phyloP scores from a whole-genome alignment of 2,797 vertebrate species.

The Echiichthys vipera region DNA sequence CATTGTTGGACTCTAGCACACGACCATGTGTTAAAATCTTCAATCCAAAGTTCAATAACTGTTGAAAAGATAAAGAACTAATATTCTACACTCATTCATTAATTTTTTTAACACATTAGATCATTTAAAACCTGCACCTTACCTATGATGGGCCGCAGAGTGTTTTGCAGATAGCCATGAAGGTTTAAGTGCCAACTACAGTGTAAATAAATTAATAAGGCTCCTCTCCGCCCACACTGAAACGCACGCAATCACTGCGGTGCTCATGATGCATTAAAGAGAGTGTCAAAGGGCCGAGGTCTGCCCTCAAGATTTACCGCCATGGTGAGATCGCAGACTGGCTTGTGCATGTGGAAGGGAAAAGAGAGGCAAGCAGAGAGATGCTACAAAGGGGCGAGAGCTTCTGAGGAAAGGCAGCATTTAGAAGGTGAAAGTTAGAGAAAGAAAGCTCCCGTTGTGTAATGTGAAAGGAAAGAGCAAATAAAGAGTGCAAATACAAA shows the following conservation, averaged over 20 bases:
- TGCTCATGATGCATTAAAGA: slow-evolving; percentile 72
- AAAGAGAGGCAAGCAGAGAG: slow-evolving; percentile 24
- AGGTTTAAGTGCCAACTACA: slow-evolving; percentile 69
- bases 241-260: slow-evolving; percentile 43
- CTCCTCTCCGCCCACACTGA: slow-evolving; percentile 51
- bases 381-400: slow-evolving; percentile 5
- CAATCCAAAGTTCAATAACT: slow-evolving; percentile 5
- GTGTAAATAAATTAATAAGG: slow-evolving; percentile 73
- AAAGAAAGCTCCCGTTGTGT: background rate
- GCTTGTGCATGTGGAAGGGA: slow-evolving; percentile 37
- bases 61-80: background rate
- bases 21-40: background rate
- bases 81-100: background rate
- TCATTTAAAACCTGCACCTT: slow-evolving; percentile 53
- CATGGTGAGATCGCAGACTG: slow-evolving; percentile 35
- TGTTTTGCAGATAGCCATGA: slow-evolving; percentile 46
- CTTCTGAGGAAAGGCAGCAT: slow-evolving; percentile 19
- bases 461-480: background rate
- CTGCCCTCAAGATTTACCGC: slow-evolving; percentile 68
- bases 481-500: slow-evolving; percentile 8
- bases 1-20: no score
- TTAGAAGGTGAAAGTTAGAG: background rate
- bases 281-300: slow-evolving; percentile 58
- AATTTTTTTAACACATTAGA: slow-evolving; percentile 27
- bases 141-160: slow-evolving; percentile 36